phyloP scores from a whole-genome alignment of 1,140 invertebrate genomes.

The Phthorimaea operculella region DNA sequence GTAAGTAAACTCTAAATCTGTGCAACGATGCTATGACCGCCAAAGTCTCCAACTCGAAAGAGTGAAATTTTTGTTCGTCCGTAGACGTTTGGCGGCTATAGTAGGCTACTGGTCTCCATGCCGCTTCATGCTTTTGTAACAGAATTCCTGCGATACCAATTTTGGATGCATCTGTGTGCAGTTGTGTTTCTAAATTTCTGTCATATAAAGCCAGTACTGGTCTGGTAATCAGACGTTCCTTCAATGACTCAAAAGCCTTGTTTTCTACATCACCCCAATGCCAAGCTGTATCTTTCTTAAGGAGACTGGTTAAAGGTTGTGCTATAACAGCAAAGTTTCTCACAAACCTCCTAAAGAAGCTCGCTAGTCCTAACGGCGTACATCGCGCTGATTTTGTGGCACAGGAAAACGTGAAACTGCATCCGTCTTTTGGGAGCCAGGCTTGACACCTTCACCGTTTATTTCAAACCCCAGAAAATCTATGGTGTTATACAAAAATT shows the following conservation, averaged over 20 bases:
- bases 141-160: background rate
- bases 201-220: constrained; percentile 3
- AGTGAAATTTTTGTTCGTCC: constrained; percentile 8
- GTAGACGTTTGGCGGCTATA: background rate
- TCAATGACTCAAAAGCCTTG: background rate
- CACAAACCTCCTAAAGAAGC: constrained; percentile 35
- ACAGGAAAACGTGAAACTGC: background rate
- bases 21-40: too few relatives aligned
- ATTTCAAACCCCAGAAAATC: constrained; percentile 27
- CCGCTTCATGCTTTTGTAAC: background rate
- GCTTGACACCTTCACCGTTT: constrained; percentile 15
- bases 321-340: constrained; percentile 21
- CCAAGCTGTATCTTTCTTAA: constrained; percentile 18
- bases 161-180: constrained; percentile 7
- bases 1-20: too few relatives aligned
- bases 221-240: background rate
- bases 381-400: constrained; percentile 20
- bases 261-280: constrained; percentile 12
- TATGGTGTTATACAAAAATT: constrained; percentile 23
- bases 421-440: constrained; percentile 20
- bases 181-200: background rate
- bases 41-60: background rate
- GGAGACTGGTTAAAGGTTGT: constrained; percentile 18
- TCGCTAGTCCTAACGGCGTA: constrained; percentile 26
- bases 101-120: background rate